A percentile compares a stretch with the other conserved stretches of the same genome.
Evolutionary conservation across 1,140 invertebrate genomes (phyloP).

Genomic region (Drosophila kohkoa): DNA sequence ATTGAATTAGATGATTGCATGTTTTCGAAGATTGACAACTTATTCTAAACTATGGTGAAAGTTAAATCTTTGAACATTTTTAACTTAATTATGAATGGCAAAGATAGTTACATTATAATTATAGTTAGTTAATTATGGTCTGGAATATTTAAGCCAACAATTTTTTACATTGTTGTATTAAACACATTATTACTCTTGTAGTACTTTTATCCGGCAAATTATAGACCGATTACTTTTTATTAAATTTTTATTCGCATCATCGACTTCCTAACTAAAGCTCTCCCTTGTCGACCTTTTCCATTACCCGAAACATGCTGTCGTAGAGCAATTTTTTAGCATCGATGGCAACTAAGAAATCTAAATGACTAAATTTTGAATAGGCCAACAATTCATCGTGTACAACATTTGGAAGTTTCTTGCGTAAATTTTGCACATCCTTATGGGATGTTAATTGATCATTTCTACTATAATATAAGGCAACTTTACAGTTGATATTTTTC

Average conservation of each 20-base stretch:
- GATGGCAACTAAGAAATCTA: conserved; percentile 86
- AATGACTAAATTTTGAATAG: conserved; percentile 85
- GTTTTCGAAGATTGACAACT: not conserved
- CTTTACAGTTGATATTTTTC: conserved; percentile 59
- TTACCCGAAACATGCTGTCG: conserved; percentile 78
- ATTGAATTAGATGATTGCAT: not conserved
- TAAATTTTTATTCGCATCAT: no score
- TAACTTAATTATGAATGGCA: no score
- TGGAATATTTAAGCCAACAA: no score
- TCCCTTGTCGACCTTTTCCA: conserved; percentile 62
- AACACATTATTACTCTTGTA: no score
- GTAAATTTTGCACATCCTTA: conserved; percentile 75
- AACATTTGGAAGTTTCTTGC: conserved; percentile 82
- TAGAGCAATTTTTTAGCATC: conserved; percentile 84
- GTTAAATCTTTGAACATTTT: not conserved
- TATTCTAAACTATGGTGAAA: not conserved
- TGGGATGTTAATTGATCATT: conserved; percentile 51
- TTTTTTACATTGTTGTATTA: no score
- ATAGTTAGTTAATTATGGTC: no score
- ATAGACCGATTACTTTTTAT: not conserved
- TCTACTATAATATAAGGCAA: conserved; percentile 60
- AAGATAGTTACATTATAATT: no score
- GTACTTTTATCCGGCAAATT: no score
- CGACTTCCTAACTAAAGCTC: conserved; percentile 16
- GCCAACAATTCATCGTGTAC: conserved; percentile 82